Conservation (phyloP, 2,888 invertebrate genomes). For the Rhorus exstirpatorius region DNA sequence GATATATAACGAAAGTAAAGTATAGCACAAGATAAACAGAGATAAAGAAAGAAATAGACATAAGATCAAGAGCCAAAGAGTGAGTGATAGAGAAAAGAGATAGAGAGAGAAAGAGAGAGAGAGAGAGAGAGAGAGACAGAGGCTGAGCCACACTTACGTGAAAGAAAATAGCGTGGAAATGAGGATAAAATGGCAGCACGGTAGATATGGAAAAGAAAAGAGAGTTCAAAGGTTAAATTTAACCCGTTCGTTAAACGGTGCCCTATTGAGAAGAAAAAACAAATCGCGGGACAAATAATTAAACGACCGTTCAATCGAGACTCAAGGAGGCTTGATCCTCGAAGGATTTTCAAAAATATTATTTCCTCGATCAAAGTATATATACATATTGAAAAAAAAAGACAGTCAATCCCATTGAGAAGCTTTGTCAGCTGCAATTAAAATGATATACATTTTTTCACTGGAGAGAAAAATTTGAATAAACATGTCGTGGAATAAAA, state of each 20-base stretch:
- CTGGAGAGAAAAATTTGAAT: too few species aligned
- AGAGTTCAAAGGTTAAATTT: constrained; percentile 82
- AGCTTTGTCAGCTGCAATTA: neutral
- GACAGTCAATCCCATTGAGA: neutral
- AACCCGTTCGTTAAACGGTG: constrained; percentile 72
- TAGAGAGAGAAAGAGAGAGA: constrained; percentile 59
- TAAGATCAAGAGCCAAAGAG: constrained; percentile 68
- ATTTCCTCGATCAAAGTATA: neutral
- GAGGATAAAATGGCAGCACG: constrained; percentile 85
- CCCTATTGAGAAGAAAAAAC: constrained; percentile 58
- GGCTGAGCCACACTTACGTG: constrained; percentile 84
- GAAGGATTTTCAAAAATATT: neutral
- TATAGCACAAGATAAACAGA: constrained; percentile 62
- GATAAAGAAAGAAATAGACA: constrained; percentile 74
- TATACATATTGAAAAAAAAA: too few species aligned
- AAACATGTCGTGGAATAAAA: too few species aligned
- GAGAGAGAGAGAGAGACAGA: constrained; percentile 78
- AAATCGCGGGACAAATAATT: constrained; percentile 41
- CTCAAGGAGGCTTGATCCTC: constrained; percentile 43
- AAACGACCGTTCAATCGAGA: constrained; percentile 43
- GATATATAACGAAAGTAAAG: constrained; percentile 49
- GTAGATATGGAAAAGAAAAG: constrained; percentile 83
- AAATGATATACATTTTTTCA: too few species aligned
- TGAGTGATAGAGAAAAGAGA: constrained; percentile 74
- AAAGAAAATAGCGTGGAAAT: constrained; percentile 85